Percentiles rank a stretch among this genome's conserved stretches.
Conservation (phyloP, 2,797 vertebrate genomes). For the Iguana delicatissima region DNA sequence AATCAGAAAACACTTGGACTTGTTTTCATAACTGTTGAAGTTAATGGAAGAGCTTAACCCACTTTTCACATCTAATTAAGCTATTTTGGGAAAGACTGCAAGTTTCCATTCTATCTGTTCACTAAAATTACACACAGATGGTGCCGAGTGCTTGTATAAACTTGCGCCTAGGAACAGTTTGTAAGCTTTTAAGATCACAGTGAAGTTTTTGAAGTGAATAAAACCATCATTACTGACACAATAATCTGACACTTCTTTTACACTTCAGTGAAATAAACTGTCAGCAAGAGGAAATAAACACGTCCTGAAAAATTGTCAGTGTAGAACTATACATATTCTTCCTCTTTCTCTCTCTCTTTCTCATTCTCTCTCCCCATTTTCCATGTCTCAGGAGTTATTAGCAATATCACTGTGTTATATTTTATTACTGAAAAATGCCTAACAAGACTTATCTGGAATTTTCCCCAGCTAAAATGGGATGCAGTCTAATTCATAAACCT, state of each 20-base stretch:
- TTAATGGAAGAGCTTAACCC: conserved; percentile 41
- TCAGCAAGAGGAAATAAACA: conserved; percentile 69
- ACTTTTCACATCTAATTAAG: conserved; percentile 66
- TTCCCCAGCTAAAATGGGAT: conserved; percentile 37
- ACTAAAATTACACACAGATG: conserved; percentile 71
- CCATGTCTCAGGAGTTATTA: conserved; percentile 45
- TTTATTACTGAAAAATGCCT: conserved; percentile 63
- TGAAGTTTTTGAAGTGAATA: conserved; percentile 80
- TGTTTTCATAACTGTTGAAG: not conserved
- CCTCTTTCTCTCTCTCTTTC: not conserved
- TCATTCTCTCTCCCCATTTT: conserved; percentile 5
- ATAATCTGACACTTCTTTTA: conserved; percentile 78
- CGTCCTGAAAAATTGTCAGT: conserved; percentile 61
- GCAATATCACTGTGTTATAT: conserved; percentile 52
- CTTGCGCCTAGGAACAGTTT: conserved; percentile 80
- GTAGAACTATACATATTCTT: conserved; percentile 48
- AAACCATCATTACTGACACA: conserved; percentile 77
- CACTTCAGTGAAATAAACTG: conserved; percentile 74
- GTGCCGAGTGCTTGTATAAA: conserved; percentile 76
- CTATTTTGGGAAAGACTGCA: conserved; percentile 50
- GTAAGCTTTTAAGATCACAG: conserved; percentile 83
- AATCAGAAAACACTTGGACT: conserved; percentile 1
- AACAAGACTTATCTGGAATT: conserved; percentile 51
- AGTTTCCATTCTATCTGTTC: conserved; percentile 54
- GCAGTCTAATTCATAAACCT: conserved; percentile 30